A percentile compares a stretch with the other conserved stretches of the same genome.
These are phyloP conservation scores for Sceliomorpha sp. DNA, from an alignment of 2,888 invertebrate species.

Conservation along the genomic window DNA sequence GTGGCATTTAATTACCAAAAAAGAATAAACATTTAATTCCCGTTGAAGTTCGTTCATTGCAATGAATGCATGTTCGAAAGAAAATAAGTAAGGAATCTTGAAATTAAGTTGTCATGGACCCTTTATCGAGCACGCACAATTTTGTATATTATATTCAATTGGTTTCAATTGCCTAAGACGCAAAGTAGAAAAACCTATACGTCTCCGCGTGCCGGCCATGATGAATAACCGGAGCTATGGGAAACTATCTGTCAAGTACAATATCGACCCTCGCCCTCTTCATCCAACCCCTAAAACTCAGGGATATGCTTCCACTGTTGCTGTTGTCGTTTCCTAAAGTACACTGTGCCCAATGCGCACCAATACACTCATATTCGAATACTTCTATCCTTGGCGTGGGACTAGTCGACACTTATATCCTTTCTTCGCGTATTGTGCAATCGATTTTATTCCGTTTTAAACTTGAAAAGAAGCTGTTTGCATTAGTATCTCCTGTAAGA, in stretches of 20 bases:
- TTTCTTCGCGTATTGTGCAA: constrained; percentile 29
- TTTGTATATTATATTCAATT: constrained; percentile 36
- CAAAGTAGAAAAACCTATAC: constrained; percentile 77
- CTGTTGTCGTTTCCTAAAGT: constrained; percentile 55
- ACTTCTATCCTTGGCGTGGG: not conserved
- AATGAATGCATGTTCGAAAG: too few species aligned
- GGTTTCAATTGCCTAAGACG: constrained; percentile 75
- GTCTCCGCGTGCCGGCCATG: constrained; percentile 78
- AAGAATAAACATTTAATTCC: not conserved
- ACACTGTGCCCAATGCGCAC: constrained; percentile 39
- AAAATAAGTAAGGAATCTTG: too few species aligned
- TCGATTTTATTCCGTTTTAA: constrained; percentile 28
- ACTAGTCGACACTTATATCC: constrained; percentile 15
- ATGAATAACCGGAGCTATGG: constrained; percentile 79
- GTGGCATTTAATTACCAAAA: too few species aligned
- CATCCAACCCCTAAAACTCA: constrained; percentile 72
- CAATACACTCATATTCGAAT: constrained; percentile 43
- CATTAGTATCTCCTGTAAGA: too few species aligned
- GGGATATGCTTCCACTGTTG: constrained; percentile 61
- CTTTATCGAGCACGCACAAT: not conserved
- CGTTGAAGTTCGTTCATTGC: too few species aligned
- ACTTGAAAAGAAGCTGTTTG: not conserved
- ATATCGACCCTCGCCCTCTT: constrained; percentile 79
- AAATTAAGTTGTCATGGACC: not conserved
- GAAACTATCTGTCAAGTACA: constrained; percentile 80